A percentile compares a stretch with the other conserved stretches of the same genome.
phyloP scores from a whole-genome alignment of 2,888 invertebrate species.

The Lordiphosa fenestrarum region DNA sequence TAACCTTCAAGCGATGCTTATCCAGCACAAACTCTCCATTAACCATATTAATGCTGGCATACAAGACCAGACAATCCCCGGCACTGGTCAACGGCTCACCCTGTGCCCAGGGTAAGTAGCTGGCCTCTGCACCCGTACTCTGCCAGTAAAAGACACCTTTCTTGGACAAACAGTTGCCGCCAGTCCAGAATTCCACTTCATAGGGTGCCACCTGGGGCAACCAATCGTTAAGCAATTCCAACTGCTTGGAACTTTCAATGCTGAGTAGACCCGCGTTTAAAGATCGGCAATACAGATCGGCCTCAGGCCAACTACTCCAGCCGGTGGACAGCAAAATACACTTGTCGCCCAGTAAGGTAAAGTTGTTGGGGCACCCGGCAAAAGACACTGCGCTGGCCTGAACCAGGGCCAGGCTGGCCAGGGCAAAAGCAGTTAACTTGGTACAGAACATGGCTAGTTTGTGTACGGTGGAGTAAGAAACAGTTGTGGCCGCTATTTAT shows the following conservation, averaged over 20 bases:
- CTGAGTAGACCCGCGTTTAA: slow-evolving; percentile 41
- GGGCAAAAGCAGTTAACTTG: slow-evolving; percentile 21
- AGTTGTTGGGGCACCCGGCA: slow-evolving; percentile 26
- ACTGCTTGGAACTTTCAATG: slow-evolving; percentile 27
- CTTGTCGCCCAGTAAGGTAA: slow-evolving; percentile 37
- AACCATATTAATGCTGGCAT: slow-evolving; percentile 7
- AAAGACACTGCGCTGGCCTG: slow-evolving; percentile 10
- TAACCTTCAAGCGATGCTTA: slow-evolving; percentile 18
- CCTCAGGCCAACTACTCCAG: slow-evolving; percentile 41
- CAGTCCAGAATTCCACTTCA: slow-evolving; percentile 40
- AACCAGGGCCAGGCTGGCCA: slow-evolving; percentile 19
- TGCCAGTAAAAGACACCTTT: slow-evolving; percentile 42
- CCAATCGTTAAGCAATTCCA: slow-evolving; percentile 29
- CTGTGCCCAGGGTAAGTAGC: slow-evolving; percentile 38
- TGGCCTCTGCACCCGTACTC: slow-evolving; percentile 32
- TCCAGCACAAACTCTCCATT: slow-evolving; percentile 7
- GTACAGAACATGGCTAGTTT: slow-evolving; percentile 19
- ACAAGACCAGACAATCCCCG: slow-evolving; percentile 20
- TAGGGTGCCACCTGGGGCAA: neutral
- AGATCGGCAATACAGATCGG: slow-evolving; percentile 50
- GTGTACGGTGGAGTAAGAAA: no score
- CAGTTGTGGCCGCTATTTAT: no score
- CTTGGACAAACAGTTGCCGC: slow-evolving; percentile 42
- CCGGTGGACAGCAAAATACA: slow-evolving; percentile 16
- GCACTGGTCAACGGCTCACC: slow-evolving; percentile 24